phyloP scores from a whole-genome alignment of 2,797 vertebrate genomes.

The Ctenopoma multispine region DNA sequence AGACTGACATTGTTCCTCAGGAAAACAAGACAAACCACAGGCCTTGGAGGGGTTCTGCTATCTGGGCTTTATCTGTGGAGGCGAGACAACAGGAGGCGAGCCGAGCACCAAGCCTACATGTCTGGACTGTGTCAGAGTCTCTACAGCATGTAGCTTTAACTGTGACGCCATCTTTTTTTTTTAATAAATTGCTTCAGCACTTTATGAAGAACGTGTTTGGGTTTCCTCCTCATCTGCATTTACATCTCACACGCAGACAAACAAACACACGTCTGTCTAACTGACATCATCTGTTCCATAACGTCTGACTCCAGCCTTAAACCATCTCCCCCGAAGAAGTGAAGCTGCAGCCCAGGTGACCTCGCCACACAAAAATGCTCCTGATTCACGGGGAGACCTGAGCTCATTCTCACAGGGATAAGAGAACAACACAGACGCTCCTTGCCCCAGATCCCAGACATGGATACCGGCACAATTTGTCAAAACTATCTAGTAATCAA shows the following conservation, averaged over 20 bases:
- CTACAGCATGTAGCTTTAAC: conserved; percentile 3
- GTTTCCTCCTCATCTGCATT: neutral
- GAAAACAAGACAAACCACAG: conserved; percentile 44
- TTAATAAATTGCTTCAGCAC: neutral
- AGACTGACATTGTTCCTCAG: conserved; percentile 25
- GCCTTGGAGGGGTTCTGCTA: conserved; percentile 22
- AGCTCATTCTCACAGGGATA: conserved; percentile 46
- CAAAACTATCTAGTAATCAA: neutral
- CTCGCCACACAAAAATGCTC: conserved; percentile 49
- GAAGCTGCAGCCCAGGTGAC: conserved; percentile 30
- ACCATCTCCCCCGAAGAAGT: neutral
- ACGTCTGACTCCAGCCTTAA: conserved; percentile 6
- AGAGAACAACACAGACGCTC: conserved; percentile 22
- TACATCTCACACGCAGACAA: conserved; percentile 13
- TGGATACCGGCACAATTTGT: conserved; percentile 9
- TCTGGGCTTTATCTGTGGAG: conserved; percentile 47
- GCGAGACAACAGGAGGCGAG: neutral
- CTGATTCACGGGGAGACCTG: conserved; percentile 14
- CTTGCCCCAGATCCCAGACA: conserved; percentile 54
- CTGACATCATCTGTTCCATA: conserved; percentile 37
- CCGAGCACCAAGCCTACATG: conserved; percentile 12
- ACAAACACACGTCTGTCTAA: conserved; percentile 6
- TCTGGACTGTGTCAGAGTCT: neutral
- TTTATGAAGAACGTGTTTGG: no score
- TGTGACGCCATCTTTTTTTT: neutral